These are phyloP conservation scores for Ptychoptera albimana DNA, from an alignment of 2,888 invertebrate species.

Conservation along the genomic window DNA sequence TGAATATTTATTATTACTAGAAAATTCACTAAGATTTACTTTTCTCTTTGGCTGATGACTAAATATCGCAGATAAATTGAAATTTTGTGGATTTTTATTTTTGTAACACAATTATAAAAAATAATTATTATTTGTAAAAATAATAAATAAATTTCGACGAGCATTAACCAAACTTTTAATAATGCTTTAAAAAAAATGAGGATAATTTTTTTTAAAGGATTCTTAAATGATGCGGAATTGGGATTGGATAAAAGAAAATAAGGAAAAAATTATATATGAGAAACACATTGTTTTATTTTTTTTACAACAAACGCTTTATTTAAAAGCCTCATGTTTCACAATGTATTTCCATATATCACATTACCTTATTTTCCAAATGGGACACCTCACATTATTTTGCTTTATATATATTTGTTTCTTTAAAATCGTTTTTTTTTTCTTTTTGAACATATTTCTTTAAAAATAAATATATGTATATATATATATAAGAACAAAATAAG, in stretches of 20 bases:
- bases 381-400: constrained; percentile 27
- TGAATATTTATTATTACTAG: constrained; percentile 5
- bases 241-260: constrained; percentile 8
- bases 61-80: too few species aligned
- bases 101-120: too few species aligned
- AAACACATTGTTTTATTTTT: constrained; percentile 19
- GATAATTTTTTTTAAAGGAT: neutral
- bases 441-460: neutral
- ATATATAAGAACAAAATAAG: too few species aligned
- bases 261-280: constrained; percentile 17
- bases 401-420: neutral
- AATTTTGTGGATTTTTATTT: constrained; percentile 2
- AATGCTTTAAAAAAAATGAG: neutral
- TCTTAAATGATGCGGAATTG: neutral
- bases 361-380: constrained; percentile 34
- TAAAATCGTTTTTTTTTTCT: neutral
- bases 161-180: too few species aligned
- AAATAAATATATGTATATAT: neutral
- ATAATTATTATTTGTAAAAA: too few species aligned
- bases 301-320: constrained; percentile 7
- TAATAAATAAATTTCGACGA: too few species aligned
- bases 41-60: neutral
- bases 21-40: neutral
- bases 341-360: constrained; percentile 26
- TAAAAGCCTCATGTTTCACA: constrained; percentile 30